phyloP scores from a whole-genome alignment of 2,113 vertebrate species.

The Gymnocephalus cernua region DNA sequence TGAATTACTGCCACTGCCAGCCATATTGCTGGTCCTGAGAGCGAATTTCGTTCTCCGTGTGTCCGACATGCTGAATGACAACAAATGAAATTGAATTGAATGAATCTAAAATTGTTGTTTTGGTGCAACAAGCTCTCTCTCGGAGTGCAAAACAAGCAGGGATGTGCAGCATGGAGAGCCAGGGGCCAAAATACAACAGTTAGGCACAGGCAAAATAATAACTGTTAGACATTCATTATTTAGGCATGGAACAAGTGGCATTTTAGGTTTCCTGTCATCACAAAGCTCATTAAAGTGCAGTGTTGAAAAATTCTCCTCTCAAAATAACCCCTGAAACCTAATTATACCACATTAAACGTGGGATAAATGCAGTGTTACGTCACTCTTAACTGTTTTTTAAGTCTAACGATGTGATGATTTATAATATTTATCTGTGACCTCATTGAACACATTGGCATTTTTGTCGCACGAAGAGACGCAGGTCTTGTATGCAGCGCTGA shows the following conservation, averaged over 20 bases:
- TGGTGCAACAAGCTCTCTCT: slow-evolving; percentile 18
- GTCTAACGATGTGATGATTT: slow-evolving; percentile 14
- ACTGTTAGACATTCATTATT: slow-evolving; percentile 63
- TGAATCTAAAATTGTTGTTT: slow-evolving; percentile 20
- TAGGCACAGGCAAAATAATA: slow-evolving; percentile 57
- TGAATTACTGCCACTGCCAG: no score
- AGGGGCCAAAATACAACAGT: slow-evolving; percentile 40
- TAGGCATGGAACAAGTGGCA: slow-evolving; percentile 40
- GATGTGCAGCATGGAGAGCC: slow-evolving; percentile 24
- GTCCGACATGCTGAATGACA: no score
- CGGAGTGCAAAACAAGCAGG: slow-evolving; percentile 28
- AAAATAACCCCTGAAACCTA: slow-evolving; percentile 36
- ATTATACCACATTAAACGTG: slow-evolving; percentile 29
- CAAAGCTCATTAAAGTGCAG: slow-evolving; percentile 37
- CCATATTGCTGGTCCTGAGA: no score
- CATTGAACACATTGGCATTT: background rate
- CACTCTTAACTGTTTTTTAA: slow-evolving; percentile 13
- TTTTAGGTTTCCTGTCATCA: slow-evolving; percentile 45
- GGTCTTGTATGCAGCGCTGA: background rate
- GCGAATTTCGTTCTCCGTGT: no score
- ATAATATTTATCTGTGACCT: slow-evolving; percentile 24
- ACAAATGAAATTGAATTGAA: no score
- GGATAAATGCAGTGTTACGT: background rate
- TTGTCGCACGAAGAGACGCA: slow-evolving; percentile 5
- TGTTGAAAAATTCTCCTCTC: background rate